Percentiles rank a stretch among this genome's conserved stretches.
phyloP scores from a whole-genome alignment of 2,888 invertebrate genomes.

The Aspidapion aeneum region DNA sequence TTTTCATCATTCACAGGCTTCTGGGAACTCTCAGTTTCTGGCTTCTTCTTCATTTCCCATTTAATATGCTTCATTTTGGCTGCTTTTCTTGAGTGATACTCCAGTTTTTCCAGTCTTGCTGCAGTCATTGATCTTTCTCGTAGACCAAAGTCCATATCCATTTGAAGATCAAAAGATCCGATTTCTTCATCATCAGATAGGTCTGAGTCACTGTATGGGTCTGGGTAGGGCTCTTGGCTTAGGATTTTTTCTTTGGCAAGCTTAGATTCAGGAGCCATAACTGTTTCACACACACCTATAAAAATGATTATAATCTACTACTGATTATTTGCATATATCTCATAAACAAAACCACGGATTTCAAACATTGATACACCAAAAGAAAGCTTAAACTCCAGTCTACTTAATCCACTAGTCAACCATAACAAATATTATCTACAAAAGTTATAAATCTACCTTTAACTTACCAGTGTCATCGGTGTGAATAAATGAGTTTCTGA shows the following conservation, averaged over 20 bases:
- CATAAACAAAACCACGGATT: too few species aligned
- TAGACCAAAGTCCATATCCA: slow-evolving; percentile 60
- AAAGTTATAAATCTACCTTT: background rate
- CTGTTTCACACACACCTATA: slow-evolving; percentile 82
- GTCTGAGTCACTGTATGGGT: slow-evolving; percentile 71
- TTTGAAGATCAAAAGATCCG: slow-evolving; percentile 73
- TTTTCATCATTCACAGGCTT: slow-evolving; percentile 59
- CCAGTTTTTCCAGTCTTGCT: slow-evolving; percentile 83
- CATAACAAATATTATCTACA: background rate
- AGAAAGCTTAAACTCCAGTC: too few species aligned
- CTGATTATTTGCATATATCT: too few species aligned
- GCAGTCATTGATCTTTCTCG: slow-evolving; percentile 73
- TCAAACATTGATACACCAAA: too few species aligned
- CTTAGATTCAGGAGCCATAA: slow-evolving; percentile 81
- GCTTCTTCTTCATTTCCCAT: slow-evolving; percentile 58
- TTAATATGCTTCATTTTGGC: slow-evolving; percentile 73
- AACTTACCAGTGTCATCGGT: slow-evolving; percentile 78
- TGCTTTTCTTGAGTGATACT: slow-evolving; percentile 77
- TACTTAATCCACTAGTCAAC: too few species aligned
- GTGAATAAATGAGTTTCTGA: slow-evolving; percentile 91
- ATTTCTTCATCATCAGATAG: slow-evolving; percentile 39
- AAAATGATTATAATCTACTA: slow-evolving; percentile 8
- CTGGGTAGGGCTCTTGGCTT: slow-evolving; percentile 64
- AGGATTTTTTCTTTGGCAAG: slow-evolving; percentile 48
- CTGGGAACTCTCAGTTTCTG: slow-evolving; percentile 54